phyloP scores from a whole-genome alignment of 1,140 invertebrate species.

The Bombus confusus region DNA sequence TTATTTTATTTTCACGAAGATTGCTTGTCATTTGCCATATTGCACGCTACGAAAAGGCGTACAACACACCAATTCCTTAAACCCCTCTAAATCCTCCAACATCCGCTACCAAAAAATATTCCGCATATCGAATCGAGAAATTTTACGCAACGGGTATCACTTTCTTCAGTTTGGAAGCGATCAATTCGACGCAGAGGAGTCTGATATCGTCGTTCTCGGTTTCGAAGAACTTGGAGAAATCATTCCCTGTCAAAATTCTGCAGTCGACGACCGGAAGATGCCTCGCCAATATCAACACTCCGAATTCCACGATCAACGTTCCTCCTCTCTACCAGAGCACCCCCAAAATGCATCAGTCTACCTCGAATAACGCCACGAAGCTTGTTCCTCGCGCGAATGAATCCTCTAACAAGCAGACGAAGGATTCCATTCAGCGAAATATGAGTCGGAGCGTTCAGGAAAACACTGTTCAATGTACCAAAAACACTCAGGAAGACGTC shows the following conservation, averaged over 20 bases:
- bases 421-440: not conserved
- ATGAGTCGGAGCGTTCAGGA: not conserved
- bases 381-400: not conserved
- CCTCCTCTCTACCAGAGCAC: conserved; percentile 44
- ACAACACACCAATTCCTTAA: no score
- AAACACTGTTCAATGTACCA: not conserved
- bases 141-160: not conserved
- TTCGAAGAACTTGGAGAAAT: not conserved
- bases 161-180: not conserved
- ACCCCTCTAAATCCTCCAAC: not conserved
- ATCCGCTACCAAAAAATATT: not conserved
- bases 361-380: not conserved
- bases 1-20: not conserved
- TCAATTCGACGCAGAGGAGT: not conserved
- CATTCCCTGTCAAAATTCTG: not conserved
- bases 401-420: not conserved
- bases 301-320: not conserved
- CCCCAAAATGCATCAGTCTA: conserved; percentile 4
- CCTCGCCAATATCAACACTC: not conserved
- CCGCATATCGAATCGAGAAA: not conserved
- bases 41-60: no score
- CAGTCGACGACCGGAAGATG: not conserved
- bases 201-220: not conserved
- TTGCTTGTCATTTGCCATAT: not conserved
- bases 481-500: not conserved